These are phyloP conservation scores for Papilio aristodemus DNA, from an alignment of 1,140 invertebrate species.

Conservation along the genomic window DNA sequence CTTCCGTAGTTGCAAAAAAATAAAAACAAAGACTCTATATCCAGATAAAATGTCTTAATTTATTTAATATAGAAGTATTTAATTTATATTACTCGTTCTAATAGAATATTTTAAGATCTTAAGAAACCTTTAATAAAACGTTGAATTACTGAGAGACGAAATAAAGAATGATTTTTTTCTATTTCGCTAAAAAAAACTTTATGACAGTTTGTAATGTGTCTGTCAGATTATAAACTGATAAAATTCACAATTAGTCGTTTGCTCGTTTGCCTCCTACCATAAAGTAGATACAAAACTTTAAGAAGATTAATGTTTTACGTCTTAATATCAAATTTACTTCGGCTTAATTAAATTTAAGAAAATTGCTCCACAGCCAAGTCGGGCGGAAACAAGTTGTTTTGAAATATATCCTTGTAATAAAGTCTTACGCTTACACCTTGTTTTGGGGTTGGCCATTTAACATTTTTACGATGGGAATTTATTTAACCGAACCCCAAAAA, in stretches of 20 bases:
- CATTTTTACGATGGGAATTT: conserved; percentile 68
- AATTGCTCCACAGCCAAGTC: conserved; percentile 38
- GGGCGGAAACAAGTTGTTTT: conserved; percentile 52
- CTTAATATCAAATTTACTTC: conserved; percentile 36
- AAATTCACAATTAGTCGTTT: no score
- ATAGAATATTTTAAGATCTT: no score
- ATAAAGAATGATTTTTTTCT: no score
- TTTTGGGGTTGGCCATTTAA: conserved; percentile 50
- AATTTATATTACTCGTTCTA: no score
- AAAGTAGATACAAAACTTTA: conserved; percentile 31
- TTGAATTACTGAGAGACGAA: no score
- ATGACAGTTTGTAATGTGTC: no score
- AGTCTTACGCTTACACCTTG: conserved; percentile 51
- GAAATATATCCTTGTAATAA: conserved; percentile 61
- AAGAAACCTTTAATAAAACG: no score
- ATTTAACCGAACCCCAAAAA: conserved; percentile 38
- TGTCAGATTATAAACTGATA: no score
- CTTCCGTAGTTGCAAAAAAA: not conserved
- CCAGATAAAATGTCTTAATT: no score
- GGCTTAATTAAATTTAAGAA: conserved; percentile 54
- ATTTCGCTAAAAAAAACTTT: no score
- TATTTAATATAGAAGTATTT: no score
- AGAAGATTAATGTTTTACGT: conserved; percentile 36
- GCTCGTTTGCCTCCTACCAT: not conserved
- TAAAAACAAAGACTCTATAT: not conserved